Conservation (phyloP, 1,140 invertebrate species). For the Bombyx mandarina region DNA sequence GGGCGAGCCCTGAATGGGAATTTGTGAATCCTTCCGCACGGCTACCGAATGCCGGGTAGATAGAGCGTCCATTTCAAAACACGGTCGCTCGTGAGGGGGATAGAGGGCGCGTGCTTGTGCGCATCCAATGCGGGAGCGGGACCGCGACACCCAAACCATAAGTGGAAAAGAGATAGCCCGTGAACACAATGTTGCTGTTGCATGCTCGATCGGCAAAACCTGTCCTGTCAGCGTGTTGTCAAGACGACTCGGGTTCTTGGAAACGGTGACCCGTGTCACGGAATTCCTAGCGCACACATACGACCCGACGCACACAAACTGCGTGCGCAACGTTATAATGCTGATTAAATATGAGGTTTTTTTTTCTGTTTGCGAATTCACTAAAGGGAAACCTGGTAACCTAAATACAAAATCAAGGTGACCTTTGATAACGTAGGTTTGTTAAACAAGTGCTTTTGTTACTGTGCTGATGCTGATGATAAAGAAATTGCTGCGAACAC, state of each 20-base stretch:
- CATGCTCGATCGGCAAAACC: constrained; percentile 60
- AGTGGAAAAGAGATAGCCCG: constrained; percentile 31
- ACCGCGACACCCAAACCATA: constrained; percentile 12
- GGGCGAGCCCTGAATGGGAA: constrained; percentile 45
- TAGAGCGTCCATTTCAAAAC: constrained; percentile 45
- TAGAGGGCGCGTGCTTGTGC: constrained; percentile 61
- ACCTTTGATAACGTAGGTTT: too few relatives aligned
- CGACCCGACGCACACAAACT: constrained; percentile 25
- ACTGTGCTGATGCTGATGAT: too few relatives aligned
- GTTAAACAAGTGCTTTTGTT: too few relatives aligned
- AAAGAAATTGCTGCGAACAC: too few relatives aligned
- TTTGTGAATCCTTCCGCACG: constrained; percentile 48
- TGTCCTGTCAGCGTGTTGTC: constrained; percentile 68
- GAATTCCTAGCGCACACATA: constrained; percentile 58
- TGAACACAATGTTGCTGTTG: constrained; percentile 51
- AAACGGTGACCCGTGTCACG: constrained; percentile 69
- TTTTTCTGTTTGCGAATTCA: too few relatives aligned
- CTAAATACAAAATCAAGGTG: too few relatives aligned
- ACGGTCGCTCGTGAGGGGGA: constrained; percentile 43
- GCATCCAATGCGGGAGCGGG: constrained; percentile 47
- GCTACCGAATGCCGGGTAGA: constrained; percentile 44
- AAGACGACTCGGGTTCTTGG: constrained; percentile 65
- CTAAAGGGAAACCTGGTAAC: too few relatives aligned
- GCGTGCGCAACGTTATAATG: constrained; percentile 4
- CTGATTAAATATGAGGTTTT: not conserved